Base-by-base conservation (phyloP, 2,113 vertebrate genomes). In the Melanerpes aurifrons region DNA sequence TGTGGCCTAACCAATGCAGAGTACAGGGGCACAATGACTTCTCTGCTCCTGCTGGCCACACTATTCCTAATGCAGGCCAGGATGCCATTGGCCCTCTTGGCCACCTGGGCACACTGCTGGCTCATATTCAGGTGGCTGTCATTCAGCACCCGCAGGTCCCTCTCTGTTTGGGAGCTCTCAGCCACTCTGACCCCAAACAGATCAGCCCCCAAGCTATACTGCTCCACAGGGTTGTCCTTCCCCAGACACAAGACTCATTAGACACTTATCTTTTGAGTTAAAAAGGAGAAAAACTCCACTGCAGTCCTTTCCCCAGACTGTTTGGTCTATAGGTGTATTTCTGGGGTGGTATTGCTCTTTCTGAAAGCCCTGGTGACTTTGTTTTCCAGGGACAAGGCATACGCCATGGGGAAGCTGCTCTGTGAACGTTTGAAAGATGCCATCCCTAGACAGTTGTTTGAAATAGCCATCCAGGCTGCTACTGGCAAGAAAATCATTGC, bases 401-500 rank as follows among this genome's bases (percentile, higher is more conserved):
- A 99, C 74, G 83, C 90, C 67, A 59, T 97, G 54, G 99, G 98
- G 25, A 99, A 99, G 97, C 94, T 97, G 61, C 97, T 99, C 92
- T 99, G 99, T 94, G 99, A 99, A 92, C 98, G 98, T 69, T 98
- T 99, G 37, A 98, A 97, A 92, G 98, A 99, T 48, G 97, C 98
- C 82, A 99, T 99, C 93, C 99, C 99, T 4, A 98, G 99, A 62
- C 99, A 99, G 77, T 96, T 99, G 96, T 99, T 99, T 97, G 99
- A 99, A 96, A 99, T 99, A 61, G 99, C 99, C 29, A 95, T 99
- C 37, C 99, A 99, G 89, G 99, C 99, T 87, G 96, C 98, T 74
- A 81, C 99, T 82, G 99, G 98, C 86, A 99, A 97, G 95, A 99
- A 98, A 93, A 89, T 99, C 73, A 98, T 99, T 79, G 99, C 99